Conservation (phyloP, 2,888 invertebrate species). For the Caenorhabditis sp. region DNA sequence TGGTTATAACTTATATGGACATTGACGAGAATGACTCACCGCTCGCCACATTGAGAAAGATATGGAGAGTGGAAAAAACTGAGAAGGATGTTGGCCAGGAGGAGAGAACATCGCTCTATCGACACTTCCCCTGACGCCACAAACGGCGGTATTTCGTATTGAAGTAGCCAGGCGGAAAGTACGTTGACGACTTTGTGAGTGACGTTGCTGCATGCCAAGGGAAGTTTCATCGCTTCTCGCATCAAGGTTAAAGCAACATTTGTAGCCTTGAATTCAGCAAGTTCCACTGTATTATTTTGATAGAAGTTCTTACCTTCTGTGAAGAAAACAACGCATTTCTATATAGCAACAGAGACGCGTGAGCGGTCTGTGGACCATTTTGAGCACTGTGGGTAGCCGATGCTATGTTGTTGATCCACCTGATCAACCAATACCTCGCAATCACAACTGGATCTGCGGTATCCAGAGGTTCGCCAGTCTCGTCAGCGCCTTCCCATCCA, state of each 20-base stretch:
- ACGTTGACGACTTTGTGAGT: constrained; percentile 80
- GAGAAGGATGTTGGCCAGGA: constrained; percentile 77
- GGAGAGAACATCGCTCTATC: constrained; percentile 73
- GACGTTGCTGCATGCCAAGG: constrained; percentile 80
- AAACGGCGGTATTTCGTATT: constrained; percentile 80
- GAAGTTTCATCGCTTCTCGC: constrained; percentile 81
- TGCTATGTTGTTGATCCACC: constrained; percentile 82
- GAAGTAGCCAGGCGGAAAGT: constrained; percentile 77
- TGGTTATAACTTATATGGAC: too few relatives aligned
- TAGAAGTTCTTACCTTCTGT: constrained; percentile 49
- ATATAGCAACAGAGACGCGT: constrained; percentile 75
- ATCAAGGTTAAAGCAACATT: constrained; percentile 80
- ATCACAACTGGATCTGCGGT: constrained; percentile 82
- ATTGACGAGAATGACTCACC: too few relatives aligned
- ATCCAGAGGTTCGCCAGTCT: constrained; percentile 73
- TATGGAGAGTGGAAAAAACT: constrained; percentile 82
- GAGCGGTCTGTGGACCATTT: constrained; percentile 52
- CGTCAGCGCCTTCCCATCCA: constrained; percentile 80
- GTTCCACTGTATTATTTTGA: neutral
- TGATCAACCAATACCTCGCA: constrained; percentile 81
- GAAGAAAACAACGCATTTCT: constrained; percentile 74
- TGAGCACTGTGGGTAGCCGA: constrained; percentile 63
- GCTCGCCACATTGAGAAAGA: constrained; percentile 75
- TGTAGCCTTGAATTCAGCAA: constrained; percentile 64
- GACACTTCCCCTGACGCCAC: constrained; percentile 76